These are phyloP conservation scores for Amphimedon queenslandica DNA, from an alignment of 37 sponge, comb jelly and placozoan species.

Conservation along the genomic window DNA sequence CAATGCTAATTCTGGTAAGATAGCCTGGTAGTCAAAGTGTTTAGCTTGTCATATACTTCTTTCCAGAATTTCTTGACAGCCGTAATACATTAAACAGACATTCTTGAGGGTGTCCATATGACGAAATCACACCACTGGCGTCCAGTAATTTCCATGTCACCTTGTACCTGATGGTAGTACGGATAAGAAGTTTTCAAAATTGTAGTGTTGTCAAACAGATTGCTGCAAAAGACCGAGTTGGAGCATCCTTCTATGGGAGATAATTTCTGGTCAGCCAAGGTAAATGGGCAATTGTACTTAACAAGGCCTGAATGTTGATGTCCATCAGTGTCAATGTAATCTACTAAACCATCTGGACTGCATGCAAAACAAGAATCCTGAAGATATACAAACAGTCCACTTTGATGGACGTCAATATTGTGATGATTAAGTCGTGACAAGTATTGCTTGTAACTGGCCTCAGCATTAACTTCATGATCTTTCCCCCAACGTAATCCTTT, in stretches of 20 bases:
- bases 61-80: conserved; percentile 35
- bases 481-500: neutral
- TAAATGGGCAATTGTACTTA: conserved; percentile 20
- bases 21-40: too few relatives aligned
- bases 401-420: neutral
- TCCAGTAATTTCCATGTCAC: conserved; percentile 46
- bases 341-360: conserved; percentile 21
- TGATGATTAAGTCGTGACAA: neutral
- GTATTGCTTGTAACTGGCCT: neutral
- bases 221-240: too few relatives aligned
- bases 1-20: too few relatives aligned
- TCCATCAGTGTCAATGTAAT: neutral
- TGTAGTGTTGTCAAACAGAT: too few relatives aligned
- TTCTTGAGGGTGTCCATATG: conserved; percentile 35
- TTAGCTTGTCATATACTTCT: too few relatives aligned
- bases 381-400: conserved; percentile 12
- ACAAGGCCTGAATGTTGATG: conserved; percentile 10
- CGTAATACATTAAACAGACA: conserved; percentile 33
- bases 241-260: too few relatives aligned
- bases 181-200: conserved; percentile 24
- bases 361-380: conserved; percentile 2
- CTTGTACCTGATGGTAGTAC: conserved; percentile 54
- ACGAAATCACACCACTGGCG: conserved; percentile 66
- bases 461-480: conserved; percentile 11
- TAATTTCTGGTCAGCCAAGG: too few relatives aligned